Evolutionary conservation across 2,888 invertebrate genomes (phyloP), one percentile per base, ranked within the genome.

Genomic region (Marasmarcha lunaedactyla): DNA sequence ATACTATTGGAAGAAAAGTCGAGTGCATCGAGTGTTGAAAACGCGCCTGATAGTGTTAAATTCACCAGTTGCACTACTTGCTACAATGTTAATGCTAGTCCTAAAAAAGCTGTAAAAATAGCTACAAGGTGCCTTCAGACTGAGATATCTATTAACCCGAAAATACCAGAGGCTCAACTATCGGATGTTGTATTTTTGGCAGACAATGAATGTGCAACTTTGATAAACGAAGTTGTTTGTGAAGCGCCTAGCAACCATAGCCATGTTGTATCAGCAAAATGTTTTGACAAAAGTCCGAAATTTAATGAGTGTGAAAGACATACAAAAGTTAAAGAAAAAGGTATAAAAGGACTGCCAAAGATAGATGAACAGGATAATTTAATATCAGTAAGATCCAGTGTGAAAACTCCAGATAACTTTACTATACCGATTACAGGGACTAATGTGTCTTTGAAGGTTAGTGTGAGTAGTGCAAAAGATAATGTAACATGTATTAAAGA

Each of bases 61-160:
- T 6, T 11, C 7, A 13, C 5, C 2, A 6, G 11, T 11, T 2
- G 7, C 7, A 13, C 12, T 14, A 6, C 12, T 11, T 14, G 34
- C 7, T 11, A 30, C 10, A 11, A n/a, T 30, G 10, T 11, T 6
- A 30, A 30, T 11, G 4, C 13, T 5, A n/a, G 4, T 7, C 13
- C 12, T 13, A 2, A 12, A 14, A 34, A 14, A 4, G 4, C 4
- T 6, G 14, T 34, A 34, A 34, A 2, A 4, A 74, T 74, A 54
- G 63, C 64, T 15, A 71, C 72, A 14, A 65, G 72, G 50, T 70
- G 62, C 27, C 56, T 71, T 14, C 83, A 83, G 55, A 83, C 83
- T 14, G 77, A 79, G 54, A 76, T 83, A 15, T 78, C 73, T 47
- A 73, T 83, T 27, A 54, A 79, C 46, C 81, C 83, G 2, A 69